Base-by-base conservation (phyloP, 2,888 invertebrate species). In the Noctua janthina region DNA sequence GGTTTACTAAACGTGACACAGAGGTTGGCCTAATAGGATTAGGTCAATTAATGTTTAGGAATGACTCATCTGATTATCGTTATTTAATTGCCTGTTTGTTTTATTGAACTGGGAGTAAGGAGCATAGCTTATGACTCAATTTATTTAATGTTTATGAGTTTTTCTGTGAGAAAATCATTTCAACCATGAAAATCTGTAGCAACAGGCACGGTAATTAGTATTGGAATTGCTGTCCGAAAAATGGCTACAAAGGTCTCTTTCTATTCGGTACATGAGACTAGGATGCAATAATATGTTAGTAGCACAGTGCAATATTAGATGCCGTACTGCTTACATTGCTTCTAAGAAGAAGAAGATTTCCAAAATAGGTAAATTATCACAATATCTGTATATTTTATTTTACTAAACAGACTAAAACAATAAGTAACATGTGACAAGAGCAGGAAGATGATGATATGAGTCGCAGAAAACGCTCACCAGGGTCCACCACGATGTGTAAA, bases 1-100 rank as follows among this genome's bases (percentile, higher is more conserved):
- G 71, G 73, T 71, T 75, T 59, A 71, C 69, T 70, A 74, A 82
- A 88, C 89, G 87, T 91, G 91, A 90, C 89, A 74, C 80, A 87
- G 76, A 83, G 82, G 77, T 87, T 78, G 78, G 20, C 66, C 51
- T 78, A 76, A 79, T 84, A 74, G 76, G 75, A 76, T 84, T 74
- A 67, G 87, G 82, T 90, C 87, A 89, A 74, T 71, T 66, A 76
- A 77, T 76, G 73, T 74, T 73, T 69, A 83, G 17, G 59, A 81
- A 78, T 83, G 76, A 91, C 72, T 88, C 83, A 87, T 64, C 7
- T 54, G 54, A 11, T 69, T 82, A 84, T 82, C 89, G 43, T 69
- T 69, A 74, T 67, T 79, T 70, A 77, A 78, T 70, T 72, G 67
- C 49, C 29, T 77, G 17, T 66, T 69, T 78, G 43, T 51, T 67